Percentiles rank a stretch among this genome's conserved stretches.
Evolutionary conservation across 2,797 vertebrate species (phyloP).

Genomic region (Anguilla pacifica): DNA sequence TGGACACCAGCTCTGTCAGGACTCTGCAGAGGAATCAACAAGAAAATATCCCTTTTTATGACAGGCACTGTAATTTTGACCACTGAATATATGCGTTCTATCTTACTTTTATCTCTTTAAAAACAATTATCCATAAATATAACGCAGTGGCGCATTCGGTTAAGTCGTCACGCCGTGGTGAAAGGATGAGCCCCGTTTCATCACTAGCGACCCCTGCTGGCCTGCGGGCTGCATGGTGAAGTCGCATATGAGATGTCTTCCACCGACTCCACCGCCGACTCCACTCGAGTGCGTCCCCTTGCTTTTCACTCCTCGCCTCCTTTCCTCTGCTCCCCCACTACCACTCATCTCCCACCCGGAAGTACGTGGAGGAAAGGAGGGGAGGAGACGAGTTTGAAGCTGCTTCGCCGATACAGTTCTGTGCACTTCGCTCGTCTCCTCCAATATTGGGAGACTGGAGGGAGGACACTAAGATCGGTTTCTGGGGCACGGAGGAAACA

Average conservation of each 20-base stretch:
- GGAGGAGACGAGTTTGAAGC: too few species aligned
- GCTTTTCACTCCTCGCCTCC: too few species aligned
- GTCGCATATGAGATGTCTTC: not conserved
- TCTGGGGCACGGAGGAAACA: too few species aligned
- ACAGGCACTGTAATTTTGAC: not conserved
- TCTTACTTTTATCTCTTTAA: not conserved
- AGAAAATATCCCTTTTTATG: not conserved
- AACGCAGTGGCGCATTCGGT: not conserved
- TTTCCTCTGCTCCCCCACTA: too few species aligned
- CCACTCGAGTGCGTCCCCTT: too few species aligned
- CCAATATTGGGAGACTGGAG: too few species aligned
- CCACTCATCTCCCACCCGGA: too few species aligned
- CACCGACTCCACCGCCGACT: too few species aligned
- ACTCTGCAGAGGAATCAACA: conserved; percentile 71
- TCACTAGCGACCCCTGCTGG: not conserved
- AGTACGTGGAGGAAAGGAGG: too few species aligned
- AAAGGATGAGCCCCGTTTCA: not conserved
- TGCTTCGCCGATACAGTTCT: too few species aligned
- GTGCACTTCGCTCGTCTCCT: too few species aligned
- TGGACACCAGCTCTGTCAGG: conserved; percentile 93
- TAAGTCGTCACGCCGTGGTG: not conserved
- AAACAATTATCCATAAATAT: not conserved
- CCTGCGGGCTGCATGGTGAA: not conserved
- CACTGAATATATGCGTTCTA: not conserved
- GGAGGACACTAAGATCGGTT: too few species aligned